Conservation (phyloP, 53 echinoderm and acorn worm species). For the Holothuria scabra region DNA sequence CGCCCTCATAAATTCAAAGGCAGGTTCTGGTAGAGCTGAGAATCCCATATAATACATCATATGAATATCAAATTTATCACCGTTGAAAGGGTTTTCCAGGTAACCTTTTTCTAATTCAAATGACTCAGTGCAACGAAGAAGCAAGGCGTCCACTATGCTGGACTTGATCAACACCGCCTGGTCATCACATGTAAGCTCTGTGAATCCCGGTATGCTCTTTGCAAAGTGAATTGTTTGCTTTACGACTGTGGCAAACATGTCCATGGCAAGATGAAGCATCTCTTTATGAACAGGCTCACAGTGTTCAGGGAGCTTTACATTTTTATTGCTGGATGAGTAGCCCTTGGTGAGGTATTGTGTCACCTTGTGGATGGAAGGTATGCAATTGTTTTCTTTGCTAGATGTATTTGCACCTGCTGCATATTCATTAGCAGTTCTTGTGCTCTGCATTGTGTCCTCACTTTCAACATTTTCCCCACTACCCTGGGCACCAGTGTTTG, state of each 20-base stretch:
- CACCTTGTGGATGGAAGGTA: constrained; percentile 79
- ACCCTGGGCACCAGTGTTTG: background rate
- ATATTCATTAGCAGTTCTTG: background rate
- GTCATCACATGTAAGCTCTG: constrained; percentile 89
- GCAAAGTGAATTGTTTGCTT: constrained; percentile 96
- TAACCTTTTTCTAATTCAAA: constrained; percentile 84
- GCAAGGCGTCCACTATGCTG: constrained; percentile 85
- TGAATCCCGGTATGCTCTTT: constrained; percentile 93
- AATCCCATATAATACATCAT: constrained; percentile 97
- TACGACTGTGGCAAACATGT: constrained; percentile 95
- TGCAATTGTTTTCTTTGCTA: background rate
- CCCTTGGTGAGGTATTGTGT: constrained; percentile 82
- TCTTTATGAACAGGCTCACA: constrained; percentile 81
- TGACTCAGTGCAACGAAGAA: constrained; percentile 85
- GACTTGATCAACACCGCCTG: constrained; percentile 95
- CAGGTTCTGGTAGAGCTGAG: constrained; percentile 84
- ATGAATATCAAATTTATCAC: constrained; percentile 86
- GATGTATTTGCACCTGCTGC: background rate
- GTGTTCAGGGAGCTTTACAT: constrained; percentile 16
- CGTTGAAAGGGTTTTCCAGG: constrained; percentile 88
- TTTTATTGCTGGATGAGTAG: constrained; percentile 24
- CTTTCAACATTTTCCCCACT: background rate
- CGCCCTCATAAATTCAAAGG: constrained; percentile 94
- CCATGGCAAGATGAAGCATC: constrained; percentile 93
- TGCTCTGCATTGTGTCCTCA: background rate